These are phyloP conservation scores for Harmothoe impar DNA, from an alignment of 2,888 invertebrate species.

Conservation along the genomic window DNA sequence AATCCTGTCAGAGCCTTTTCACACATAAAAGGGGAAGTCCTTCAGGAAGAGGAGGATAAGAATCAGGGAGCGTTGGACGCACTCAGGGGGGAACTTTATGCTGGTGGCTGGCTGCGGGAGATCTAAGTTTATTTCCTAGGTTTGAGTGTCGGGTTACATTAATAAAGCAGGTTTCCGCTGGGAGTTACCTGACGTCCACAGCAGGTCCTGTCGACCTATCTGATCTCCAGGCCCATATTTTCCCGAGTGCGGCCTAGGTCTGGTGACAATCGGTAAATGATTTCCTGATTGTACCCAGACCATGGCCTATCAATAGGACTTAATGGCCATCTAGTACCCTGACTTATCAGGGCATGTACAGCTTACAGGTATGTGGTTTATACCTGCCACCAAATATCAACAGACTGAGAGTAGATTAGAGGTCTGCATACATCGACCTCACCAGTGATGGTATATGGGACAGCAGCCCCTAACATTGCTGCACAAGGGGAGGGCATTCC, in stretches of 20 bases:
- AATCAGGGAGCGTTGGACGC: not conserved
- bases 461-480: too few species aligned
- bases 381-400: too few species aligned
- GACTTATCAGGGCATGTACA: too few species aligned
- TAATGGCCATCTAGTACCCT: too few species aligned
- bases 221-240: not conserved
- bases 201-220: not conserved
- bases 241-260: not conserved
- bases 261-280: slow-evolving; percentile 37
- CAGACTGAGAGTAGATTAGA: too few species aligned
- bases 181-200: not conserved
- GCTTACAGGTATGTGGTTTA: too few species aligned
- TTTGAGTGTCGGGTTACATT: not conserved
- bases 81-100: too few species aligned
- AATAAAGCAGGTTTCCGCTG: slow-evolving; percentile 25
- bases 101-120: not conserved
- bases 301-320: not conserved
- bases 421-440: too few species aligned
- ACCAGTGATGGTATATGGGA: too few species aligned
- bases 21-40: too few species aligned
- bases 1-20: too few species aligned
- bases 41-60: not conserved
- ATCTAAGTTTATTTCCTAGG: not conserved
- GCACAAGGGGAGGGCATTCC: too few species aligned
- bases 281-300: not conserved